Evolutionary conservation across 2,113 vertebrate species (phyloP).

Genomic region (Vicugna pacos): DNA sequence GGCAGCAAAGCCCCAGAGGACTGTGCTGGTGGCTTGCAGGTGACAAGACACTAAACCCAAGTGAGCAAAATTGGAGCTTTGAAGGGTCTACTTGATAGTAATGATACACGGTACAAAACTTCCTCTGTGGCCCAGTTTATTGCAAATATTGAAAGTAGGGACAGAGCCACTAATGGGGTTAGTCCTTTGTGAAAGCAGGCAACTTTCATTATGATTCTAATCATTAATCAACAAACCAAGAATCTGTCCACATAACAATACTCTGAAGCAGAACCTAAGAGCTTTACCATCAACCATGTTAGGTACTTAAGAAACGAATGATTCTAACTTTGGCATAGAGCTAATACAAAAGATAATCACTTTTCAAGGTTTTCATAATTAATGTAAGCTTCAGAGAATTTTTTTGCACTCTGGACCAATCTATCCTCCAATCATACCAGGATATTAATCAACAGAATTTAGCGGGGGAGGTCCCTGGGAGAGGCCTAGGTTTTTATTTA

Average conservation of each 20-base stretch:
- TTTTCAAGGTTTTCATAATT: slow-evolving; percentile 47
- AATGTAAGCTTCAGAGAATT: slow-evolving; percentile 42
- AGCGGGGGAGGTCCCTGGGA: neutral
- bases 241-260: neutral
- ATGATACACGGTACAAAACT: neutral
- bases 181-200: slow-evolving; percentile 1
- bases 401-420: neutral
- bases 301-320: slow-evolving; percentile 49
- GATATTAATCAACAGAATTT: slow-evolving; percentile 66
- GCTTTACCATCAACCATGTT: neutral
- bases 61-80: neutral
- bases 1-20: neutral
- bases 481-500: slow-evolving; percentile 64
- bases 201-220: slow-evolving; percentile 11
- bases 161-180: neutral
- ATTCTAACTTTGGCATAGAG: slow-evolving; percentile 5
- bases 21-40: neutral
- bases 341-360: slow-evolving; percentile 2
- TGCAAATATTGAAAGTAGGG: neutral
- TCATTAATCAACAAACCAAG: neutral
- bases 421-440: slow-evolving; percentile 29
- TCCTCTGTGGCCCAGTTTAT: neutral
- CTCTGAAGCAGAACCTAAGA: slow-evolving; percentile 4
- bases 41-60: neutral
- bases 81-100: neutral